These are phyloP conservation scores for Helogale parvula DNA, from an alignment of 2,113 vertebrate genomes.

Conservation along the genomic window DNA sequence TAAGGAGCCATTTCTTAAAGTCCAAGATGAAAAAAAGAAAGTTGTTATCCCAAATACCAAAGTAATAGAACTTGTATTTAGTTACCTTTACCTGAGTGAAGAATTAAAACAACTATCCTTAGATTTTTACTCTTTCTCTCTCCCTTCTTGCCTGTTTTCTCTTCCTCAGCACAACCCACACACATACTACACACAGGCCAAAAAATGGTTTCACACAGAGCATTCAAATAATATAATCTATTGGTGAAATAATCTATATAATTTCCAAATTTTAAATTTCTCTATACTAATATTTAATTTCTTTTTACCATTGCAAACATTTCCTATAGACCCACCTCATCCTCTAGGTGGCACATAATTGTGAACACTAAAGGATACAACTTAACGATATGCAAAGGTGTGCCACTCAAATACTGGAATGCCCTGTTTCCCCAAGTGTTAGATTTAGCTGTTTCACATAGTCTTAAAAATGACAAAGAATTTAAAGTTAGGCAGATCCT, in stretches of 20 bases:
- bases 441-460: background rate
- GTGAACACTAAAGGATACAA: background rate
- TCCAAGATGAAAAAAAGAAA: conserved; percentile 25
- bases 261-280: background rate
- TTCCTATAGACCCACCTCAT: background rate
- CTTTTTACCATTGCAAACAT: background rate
- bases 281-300: conserved; percentile 24
- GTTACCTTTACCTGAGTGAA: background rate
- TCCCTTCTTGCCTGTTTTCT: background rate
- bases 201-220: background rate
- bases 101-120: background rate
- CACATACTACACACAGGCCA: background rate
- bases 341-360: conserved; percentile 19
- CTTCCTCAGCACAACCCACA: background rate
- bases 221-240: background rate
- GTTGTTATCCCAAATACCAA: background rate
- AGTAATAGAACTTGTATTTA: background rate
- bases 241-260: background rate
- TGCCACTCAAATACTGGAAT: background rate
- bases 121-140: background rate
- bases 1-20: conserved; percentile 21
- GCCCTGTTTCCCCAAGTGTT: background rate
- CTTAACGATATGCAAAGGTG: background rate
- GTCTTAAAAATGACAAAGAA: background rate
- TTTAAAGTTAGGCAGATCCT: conserved; percentile 34